phyloP scores from a whole-genome alignment of 2,888 invertebrate genomes.

The Eretmocerus hayati region DNA sequence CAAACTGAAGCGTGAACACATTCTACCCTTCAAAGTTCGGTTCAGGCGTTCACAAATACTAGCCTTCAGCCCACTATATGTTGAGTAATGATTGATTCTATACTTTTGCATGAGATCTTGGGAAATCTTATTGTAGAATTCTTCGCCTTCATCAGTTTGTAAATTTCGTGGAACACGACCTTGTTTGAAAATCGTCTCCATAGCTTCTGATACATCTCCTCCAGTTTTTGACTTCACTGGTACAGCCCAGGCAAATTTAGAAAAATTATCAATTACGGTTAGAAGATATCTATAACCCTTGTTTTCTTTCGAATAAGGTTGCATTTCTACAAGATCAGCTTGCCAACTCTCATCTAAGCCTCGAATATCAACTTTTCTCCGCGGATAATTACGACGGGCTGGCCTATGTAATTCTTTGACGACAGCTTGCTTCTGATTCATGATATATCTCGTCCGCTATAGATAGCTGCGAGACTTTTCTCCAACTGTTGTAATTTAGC shows the following conservation, averaged over 20 bases:
- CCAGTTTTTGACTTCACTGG: slow-evolving; percentile 22
- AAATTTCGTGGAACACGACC: slow-evolving; percentile 21
- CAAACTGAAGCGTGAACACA: slow-evolving; percentile 1
- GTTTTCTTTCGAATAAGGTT: neutral
- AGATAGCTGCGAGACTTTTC: too few species aligned
- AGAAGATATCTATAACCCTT: slow-evolving; percentile 31
- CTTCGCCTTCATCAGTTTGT: slow-evolving; percentile 22
- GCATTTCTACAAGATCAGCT: neutral
- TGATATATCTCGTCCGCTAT: too few species aligned
- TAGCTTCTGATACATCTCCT: slow-evolving; percentile 27
- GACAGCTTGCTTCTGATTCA: neutral
- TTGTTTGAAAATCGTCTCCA: slow-evolving; percentile 16
- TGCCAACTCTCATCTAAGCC: neutral
- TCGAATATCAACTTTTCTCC: neutral
- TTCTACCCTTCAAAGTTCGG: slow-evolving; percentile 24
- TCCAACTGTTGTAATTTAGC: neutral
- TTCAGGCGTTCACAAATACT: slow-evolving; percentile 34
- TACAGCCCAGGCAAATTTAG: slow-evolving; percentile 35
- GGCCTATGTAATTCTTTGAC: neutral
- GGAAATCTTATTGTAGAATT: slow-evolving; percentile 11
- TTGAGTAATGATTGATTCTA: slow-evolving; percentile 21
- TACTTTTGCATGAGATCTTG: slow-evolving; percentile 11
- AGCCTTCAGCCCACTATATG: slow-evolving; percentile 29
- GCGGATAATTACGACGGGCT: neutral
- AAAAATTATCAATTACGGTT: slow-evolving; percentile 42